Conservation (phyloP, 2,113 vertebrate genomes). For the Ptilonorhynchus violaceus region DNA sequence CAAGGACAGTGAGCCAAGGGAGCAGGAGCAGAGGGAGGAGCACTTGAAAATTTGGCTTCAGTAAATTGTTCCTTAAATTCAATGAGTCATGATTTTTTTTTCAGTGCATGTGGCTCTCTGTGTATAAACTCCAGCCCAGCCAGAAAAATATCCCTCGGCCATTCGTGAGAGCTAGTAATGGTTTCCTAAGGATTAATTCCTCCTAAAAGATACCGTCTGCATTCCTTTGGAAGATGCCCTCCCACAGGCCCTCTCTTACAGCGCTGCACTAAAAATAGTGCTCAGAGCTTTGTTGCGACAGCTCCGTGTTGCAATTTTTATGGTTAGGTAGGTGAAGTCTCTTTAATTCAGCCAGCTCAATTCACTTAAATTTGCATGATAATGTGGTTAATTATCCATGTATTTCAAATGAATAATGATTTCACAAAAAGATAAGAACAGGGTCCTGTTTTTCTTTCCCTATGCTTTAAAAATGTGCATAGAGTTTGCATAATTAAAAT, state of each 20-base stretch:
- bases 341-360: constrained; percentile 24
- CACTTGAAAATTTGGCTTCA: background rate
- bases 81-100: background rate
- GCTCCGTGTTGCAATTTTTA: background rate
- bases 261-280: background rate
- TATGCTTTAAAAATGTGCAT: background rate
- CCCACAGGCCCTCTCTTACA: constrained; percentile 27
- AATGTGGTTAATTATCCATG: constrained; percentile 49
- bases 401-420: constrained; percentile 32
- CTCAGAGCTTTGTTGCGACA: background rate
- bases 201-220: background rate
- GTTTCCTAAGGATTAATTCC: constrained; percentile 29
- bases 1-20: background rate
- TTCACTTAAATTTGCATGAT: constrained; percentile 53
- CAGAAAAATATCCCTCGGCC: background rate
- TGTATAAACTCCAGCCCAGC: background rate
- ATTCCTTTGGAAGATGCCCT: constrained; percentile 36
- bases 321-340: constrained; percentile 34
- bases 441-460: background rate
- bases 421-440: constrained; percentile 39
- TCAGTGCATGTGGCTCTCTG: background rate
- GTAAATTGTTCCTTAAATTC: background rate
- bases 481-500: constrained; percentile 33
- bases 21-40: background rate
- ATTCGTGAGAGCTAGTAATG: background rate